Evolutionary conservation across 1,140 invertebrate species (phyloP).

Genomic region (Apis laboriosa): DNA sequence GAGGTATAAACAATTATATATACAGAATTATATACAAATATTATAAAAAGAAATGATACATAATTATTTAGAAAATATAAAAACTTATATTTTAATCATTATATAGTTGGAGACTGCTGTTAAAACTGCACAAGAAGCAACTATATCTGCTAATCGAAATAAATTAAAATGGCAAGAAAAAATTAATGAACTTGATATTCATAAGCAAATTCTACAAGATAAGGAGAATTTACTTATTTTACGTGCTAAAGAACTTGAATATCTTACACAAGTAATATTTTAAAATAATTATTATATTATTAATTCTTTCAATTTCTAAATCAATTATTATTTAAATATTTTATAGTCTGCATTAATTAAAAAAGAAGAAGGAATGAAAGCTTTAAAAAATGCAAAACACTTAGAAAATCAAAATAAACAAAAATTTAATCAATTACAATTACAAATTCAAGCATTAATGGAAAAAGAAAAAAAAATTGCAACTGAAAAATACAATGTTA

Average conservation of each 20-base stretch:
- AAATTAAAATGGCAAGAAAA: constrained; percentile 75
- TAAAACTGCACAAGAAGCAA: constrained; percentile 72
- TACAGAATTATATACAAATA: background rate
- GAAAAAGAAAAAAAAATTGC: constrained; percentile 73
- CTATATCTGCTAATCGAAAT: constrained; percentile 65
- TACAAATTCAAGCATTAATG: constrained; percentile 69
- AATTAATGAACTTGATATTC: constrained; percentile 66
- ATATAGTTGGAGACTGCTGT: constrained; percentile 72
- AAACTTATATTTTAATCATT: constrained; percentile 6
- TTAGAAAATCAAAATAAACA: constrained; percentile 74
- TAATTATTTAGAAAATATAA: background rate
- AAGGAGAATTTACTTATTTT: constrained; percentile 71
- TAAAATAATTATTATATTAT: constrained; percentile 14
- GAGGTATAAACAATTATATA: constrained; percentile 68
- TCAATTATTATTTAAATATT: constrained; percentile 30
- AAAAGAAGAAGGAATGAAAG: constrained; percentile 73
- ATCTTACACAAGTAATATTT: constrained; percentile 72
- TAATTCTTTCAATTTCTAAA: constrained; percentile 19
- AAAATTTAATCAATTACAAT: constrained; percentile 69
- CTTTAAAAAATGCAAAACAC: constrained; percentile 70
- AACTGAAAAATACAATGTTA: constrained; percentile 70
- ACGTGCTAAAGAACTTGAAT: constrained; percentile 75
- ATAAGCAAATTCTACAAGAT: constrained; percentile 63
- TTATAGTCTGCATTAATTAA: constrained; percentile 70
- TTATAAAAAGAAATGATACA: constrained; percentile 22